Evolutionary conservation across 1,140 invertebrate species (phyloP).

Genomic region (Cydia fagiglandana): DNA sequence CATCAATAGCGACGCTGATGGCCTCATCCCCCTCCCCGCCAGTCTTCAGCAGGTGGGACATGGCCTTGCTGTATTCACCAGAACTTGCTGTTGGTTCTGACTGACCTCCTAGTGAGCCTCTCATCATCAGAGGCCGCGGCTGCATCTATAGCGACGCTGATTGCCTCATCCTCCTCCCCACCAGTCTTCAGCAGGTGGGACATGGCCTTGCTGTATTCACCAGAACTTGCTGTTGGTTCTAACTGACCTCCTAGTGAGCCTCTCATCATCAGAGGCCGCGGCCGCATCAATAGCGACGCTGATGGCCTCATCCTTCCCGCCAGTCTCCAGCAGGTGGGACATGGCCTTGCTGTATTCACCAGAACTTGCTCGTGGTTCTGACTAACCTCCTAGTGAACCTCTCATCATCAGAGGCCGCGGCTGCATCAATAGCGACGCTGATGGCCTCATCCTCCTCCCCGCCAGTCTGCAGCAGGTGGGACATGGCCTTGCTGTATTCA

Average conservation of each 20-base stretch:
- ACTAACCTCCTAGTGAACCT: conserved; percentile 85
- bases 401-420: conserved; percentile 93
- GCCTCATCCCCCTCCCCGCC: conserved; percentile 88
- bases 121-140: conserved; percentile 94
- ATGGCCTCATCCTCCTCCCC: conserved; percentile 89
- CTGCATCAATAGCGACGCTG: conserved; percentile 93
- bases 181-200: conserved; percentile 89
- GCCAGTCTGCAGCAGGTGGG: conserved; percentile 88
- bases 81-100: conserved; percentile 55
- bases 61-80: conserved; percentile 91
- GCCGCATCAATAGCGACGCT: conserved; percentile 94
- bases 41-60: conserved; percentile 89
- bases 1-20: conserved; percentile 93
- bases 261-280: conserved; percentile 88
- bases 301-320: conserved; percentile 88
- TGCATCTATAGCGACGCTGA: conserved; percentile 94
- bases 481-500: conserved; percentile 93
- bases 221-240: conserved; percentile 54
- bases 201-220: conserved; percentile 93
- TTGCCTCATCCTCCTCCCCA: conserved; percentile 86
- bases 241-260: conserved; percentile 84
- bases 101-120: conserved; percentile 85
- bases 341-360: conserved; percentile 93
- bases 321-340: conserved; percentile 88
- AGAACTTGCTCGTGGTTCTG: conserved; percentile 55